Conservation (phyloP, 2,888 invertebrate species). For the Perithous albicinctus region DNA sequence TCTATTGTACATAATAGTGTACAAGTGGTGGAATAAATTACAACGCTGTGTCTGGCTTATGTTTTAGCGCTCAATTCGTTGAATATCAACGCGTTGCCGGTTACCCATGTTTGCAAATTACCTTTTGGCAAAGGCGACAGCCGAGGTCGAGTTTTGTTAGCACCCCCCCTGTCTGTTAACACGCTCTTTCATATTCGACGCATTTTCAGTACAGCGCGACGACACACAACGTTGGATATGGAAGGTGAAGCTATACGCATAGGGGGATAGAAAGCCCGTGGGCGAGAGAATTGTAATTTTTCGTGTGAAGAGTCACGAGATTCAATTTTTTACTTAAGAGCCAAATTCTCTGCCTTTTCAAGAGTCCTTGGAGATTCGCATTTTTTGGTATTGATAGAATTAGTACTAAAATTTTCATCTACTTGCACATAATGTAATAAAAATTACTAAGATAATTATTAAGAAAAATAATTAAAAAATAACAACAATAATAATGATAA, state of each 20-base stretch:
- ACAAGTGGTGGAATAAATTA: slow-evolving; percentile 49
- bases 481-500: too few species aligned
- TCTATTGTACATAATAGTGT: slow-evolving; percentile 41
- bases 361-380: too few species aligned
- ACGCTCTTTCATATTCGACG: slow-evolving; percentile 25
- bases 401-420: too few species aligned
- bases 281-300: slow-evolving; percentile 7
- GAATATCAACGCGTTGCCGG: slow-evolving; percentile 34
- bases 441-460: too few species aligned
- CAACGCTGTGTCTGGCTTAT: slow-evolving; percentile 26
- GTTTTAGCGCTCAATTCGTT: slow-evolving; percentile 32
- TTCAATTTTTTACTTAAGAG: background rate
- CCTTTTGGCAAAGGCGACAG: slow-evolving; percentile 27
- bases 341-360: background rate
- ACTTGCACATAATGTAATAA: background rate
- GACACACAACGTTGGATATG: background rate
- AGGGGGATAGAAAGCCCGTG: background rate
- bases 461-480: too few species aligned
- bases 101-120: slow-evolving; percentile 37
- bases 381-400: too few species aligned
- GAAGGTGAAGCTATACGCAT: background rate
- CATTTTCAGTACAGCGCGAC: slow-evolving; percentile 11
- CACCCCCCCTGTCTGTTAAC: background rate
- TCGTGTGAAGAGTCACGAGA: slow-evolving; percentile 1
- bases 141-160: slow-evolving; percentile 33